phyloP scores from a whole-genome alignment of 2,797 vertebrate genomes.

The Gobio occitaniae region DNA sequence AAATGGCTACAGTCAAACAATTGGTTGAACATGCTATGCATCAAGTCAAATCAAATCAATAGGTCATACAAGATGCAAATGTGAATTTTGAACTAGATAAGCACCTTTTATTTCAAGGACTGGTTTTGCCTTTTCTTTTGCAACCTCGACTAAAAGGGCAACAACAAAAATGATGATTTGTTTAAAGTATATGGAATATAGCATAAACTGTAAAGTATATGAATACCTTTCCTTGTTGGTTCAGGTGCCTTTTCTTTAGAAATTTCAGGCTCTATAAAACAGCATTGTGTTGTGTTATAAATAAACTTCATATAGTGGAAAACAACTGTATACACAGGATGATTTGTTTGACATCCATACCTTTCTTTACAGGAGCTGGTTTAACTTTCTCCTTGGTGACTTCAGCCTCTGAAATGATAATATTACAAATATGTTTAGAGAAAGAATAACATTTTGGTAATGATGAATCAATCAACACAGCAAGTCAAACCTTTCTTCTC shows the following conservation, averaged over 20 bases:
- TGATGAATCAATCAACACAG: too few species aligned
- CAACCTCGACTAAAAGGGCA: background rate
- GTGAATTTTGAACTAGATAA: background rate
- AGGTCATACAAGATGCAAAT: background rate
- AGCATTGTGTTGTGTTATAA: background rate
- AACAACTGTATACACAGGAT: background rate
- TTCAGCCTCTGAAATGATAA: slow-evolving; percentile 31
- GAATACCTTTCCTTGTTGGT: slow-evolving; percentile 16
- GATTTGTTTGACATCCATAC: slow-evolving; percentile 1
- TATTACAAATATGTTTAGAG: background rate
- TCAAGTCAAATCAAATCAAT: background rate
- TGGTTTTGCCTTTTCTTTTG: background rate
- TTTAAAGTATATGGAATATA: background rate
- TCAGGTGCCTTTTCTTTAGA: background rate
- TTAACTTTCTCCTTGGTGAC: slow-evolving; percentile 27
- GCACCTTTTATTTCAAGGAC: background rate
- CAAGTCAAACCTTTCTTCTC: slow-evolving; percentile 35
- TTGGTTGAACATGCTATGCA: background rate
- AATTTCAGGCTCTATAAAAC: slow-evolving; percentile 20
- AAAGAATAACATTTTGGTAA: background rate
- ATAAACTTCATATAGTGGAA: background rate
- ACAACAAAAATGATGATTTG: background rate
- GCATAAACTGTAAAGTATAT: background rate
- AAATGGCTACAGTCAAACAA: background rate
- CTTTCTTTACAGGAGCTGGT: slow-evolving; percentile 17